A percentile compares a stretch with the other conserved stretches of the same genome.
These are phyloP conservation scores for Grammomys dolichurus DNA, from an alignment of 2,113 vertebrate genomes.

Conservation along the genomic window DNA sequence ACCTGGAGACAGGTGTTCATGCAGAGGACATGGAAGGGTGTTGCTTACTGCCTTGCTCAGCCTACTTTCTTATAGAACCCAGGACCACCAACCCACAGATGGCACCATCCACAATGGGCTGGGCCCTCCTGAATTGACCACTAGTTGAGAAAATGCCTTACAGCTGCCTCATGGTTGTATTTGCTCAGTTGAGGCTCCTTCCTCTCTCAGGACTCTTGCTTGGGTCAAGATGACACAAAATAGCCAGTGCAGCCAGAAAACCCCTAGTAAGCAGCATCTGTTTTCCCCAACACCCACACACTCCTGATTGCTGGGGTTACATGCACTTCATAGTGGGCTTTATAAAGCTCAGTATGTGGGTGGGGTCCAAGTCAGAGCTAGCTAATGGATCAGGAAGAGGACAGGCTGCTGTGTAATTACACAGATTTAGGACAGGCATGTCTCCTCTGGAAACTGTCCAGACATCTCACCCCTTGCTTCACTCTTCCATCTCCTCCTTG, in stretches of 20 bases:
- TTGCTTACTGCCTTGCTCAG: background rate
- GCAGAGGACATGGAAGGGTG: background rate
- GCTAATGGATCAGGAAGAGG: background rate
- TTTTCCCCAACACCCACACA: background rate
- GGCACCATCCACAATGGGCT: background rate
- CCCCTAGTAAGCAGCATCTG: background rate
- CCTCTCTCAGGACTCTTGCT: background rate
- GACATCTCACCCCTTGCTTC: background rate
- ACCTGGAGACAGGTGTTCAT: background rate
- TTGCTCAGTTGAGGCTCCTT: background rate
- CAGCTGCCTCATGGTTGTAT: background rate
- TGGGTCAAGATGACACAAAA: background rate
- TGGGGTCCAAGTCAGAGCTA: rapidly evolving
- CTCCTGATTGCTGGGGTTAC: background rate
- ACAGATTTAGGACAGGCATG: background rate
- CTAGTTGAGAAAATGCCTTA: background rate
- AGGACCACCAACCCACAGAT: background rate
- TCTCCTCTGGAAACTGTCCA: background rate
- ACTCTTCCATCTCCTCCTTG: background rate
- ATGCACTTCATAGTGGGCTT: too few species aligned
- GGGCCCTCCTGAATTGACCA: background rate
- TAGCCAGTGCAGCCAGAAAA: background rate
- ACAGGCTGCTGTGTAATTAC: background rate
- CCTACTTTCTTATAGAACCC: background rate
- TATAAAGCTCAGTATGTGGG: background rate